phyloP scores from a whole-genome alignment of 2,888 invertebrate genomes.

The Mesorhabditis spiculigera region DNA sequence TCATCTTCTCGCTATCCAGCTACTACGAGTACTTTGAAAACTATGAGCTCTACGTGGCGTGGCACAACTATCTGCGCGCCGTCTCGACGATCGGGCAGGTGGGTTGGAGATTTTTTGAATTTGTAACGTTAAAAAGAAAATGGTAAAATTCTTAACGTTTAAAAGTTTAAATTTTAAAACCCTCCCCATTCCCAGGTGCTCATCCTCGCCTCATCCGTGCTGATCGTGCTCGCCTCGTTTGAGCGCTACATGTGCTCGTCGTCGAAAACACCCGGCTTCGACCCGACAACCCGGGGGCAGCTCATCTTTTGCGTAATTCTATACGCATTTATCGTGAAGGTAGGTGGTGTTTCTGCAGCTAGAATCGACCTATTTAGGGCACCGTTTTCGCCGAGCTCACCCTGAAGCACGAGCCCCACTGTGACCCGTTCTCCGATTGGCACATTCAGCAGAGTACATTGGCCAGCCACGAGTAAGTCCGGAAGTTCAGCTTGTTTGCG shows the following conservation, averaged over 20 bases:
- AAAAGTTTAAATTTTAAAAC: constrained; percentile 1
- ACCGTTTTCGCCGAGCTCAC: constrained; percentile 32
- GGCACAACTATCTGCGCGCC: constrained; percentile 39
- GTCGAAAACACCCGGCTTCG: constrained; percentile 23
- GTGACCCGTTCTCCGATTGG: constrained; percentile 26
- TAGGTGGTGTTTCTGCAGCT: background rate
- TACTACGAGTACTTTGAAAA: constrained; percentile 36
- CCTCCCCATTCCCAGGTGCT: constrained; percentile 23
- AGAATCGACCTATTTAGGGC: constrained; percentile 12
- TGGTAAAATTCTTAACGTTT: too few species aligned
- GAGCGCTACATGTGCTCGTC: constrained; percentile 41
- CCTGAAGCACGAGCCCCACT: constrained; percentile 23
- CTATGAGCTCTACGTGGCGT: constrained; percentile 29
- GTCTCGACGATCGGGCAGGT: constrained; percentile 40
- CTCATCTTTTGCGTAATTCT: constrained; percentile 19
- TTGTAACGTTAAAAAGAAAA: too few species aligned
- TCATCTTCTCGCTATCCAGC: constrained; percentile 34
- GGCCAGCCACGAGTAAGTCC: background rate
- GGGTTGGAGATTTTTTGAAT: too few species aligned
- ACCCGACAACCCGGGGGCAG: constrained; percentile 17
- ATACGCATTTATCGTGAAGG: constrained; percentile 29
- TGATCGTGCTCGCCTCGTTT: constrained; percentile 47
- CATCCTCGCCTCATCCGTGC: constrained; percentile 36
- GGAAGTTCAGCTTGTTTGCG: too few species aligned
- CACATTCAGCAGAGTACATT: constrained; percentile 6